Evolutionary conservation across 1,140 invertebrate genomes (phyloP).

Genomic region (Harlomillsia oculata): DNA sequence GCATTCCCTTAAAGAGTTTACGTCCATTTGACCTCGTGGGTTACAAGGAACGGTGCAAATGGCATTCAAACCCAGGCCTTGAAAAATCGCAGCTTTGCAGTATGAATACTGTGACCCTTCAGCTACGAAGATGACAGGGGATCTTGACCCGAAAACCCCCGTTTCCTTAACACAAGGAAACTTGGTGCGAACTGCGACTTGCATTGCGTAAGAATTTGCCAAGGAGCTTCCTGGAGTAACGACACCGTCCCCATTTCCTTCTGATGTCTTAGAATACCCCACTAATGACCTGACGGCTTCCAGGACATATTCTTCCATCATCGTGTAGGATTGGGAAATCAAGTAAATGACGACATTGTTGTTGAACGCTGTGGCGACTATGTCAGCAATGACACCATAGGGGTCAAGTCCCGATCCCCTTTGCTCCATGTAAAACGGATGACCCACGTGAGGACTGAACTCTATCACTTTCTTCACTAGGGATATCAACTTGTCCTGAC

Average conservation of each 20-base stretch:
- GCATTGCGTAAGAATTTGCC: conserved; percentile 3
- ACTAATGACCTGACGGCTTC: background rate
- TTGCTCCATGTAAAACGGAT: conserved; percentile 8
- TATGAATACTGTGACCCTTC: conserved; percentile 1
- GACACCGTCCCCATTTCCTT: background rate
- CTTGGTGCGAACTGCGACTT: background rate
- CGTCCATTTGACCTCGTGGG: conserved; percentile 10
- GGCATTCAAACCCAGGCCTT: no score
- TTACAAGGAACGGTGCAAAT: no score
- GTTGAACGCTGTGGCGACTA: background rate
- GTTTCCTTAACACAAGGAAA: background rate
- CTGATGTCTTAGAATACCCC: conserved; percentile 1
- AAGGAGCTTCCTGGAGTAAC: conserved; percentile 8
- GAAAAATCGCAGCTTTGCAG: conserved; percentile 13
- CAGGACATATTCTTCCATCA: conserved; percentile 12
- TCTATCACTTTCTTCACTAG: background rate
- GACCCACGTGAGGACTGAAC: conserved; percentile 3
- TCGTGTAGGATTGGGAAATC: background rate
- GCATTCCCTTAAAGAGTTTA: background rate
- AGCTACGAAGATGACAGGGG: conserved; percentile 3
- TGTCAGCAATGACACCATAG: conserved; percentile 13
- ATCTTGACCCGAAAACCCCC: background rate
- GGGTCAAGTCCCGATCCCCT: conserved; percentile 9
- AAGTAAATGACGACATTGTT: background rate
- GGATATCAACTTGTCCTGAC: background rate